Conservation (phyloP, 2,113 vertebrate genomes). For the Takifugu flavidus region DNA sequence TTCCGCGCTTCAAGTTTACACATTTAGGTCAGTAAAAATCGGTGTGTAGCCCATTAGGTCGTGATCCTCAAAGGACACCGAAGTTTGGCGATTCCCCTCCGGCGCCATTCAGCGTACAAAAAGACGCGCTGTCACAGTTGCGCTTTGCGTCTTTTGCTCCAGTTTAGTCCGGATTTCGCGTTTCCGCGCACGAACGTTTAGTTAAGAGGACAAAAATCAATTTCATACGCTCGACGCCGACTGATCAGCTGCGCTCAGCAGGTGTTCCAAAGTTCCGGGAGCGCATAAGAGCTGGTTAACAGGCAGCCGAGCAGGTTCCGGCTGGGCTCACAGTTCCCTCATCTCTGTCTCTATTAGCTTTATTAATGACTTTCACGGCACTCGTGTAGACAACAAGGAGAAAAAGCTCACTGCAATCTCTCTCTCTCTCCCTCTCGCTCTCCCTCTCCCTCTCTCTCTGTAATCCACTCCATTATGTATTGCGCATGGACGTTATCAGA, state of each 20-base stretch:
- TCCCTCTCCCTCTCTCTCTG: not conserved
- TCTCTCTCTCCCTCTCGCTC: not conserved
- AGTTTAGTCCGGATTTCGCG: not conserved
- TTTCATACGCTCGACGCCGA: not conserved
- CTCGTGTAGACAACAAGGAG: not conserved
- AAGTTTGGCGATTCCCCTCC: slow-evolving; percentile 10
- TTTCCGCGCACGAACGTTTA: not conserved
- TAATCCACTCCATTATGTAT: not conserved
- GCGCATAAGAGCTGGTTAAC: slow-evolving; percentile 2
- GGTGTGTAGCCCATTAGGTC: too few species aligned
- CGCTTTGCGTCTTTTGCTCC: slow-evolving; percentile 3
- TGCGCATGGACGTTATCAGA: not conserved
- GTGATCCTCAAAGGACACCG: not conserved
- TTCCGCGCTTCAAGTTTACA: not conserved
- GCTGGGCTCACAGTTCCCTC: slow-evolving; percentile 26
- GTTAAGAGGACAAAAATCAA: too few species aligned
- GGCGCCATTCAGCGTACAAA: slow-evolving; percentile 33
- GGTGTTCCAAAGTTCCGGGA: slow-evolving; percentile 17
- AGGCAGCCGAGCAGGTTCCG: not conserved
- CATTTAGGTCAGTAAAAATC: not conserved
- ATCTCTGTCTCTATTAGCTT: not conserved
- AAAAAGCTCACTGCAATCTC: not conserved
- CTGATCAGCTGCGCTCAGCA: not conserved
- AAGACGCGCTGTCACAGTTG: slow-evolving; percentile 8
- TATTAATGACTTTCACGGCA: not conserved